Evolutionary conservation across 1,140 invertebrate species (phyloP).

Genomic region (Euura lappo): DNA sequence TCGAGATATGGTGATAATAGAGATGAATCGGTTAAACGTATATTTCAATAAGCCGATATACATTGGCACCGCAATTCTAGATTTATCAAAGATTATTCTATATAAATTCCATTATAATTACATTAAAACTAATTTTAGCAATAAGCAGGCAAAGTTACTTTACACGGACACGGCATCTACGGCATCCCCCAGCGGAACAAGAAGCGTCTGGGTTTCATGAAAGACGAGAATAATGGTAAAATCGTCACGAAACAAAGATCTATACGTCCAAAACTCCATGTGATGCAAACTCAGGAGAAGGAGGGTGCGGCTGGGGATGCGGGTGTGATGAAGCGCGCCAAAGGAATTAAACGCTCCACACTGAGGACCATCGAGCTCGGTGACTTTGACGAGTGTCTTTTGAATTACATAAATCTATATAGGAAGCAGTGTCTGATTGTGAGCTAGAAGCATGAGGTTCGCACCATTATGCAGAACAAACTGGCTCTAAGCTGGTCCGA

Average conservation of each 20-base stretch:
- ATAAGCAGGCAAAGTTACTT: constrained; percentile 25
- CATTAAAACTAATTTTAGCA: constrained; percentile 29
- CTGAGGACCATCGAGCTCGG: constrained; percentile 19
- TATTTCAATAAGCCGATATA: constrained; percentile 40
- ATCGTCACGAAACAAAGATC: constrained; percentile 39
- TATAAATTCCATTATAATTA: no score
- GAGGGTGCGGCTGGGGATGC: not conserved
- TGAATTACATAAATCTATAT: no score
- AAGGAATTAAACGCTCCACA: constrained; percentile 11
- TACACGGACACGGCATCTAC: constrained; percentile 38
- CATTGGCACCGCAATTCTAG: constrained; percentile 30
- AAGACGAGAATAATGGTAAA: constrained; percentile 18
- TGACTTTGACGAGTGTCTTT: constrained; percentile 9
- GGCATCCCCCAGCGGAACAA: constrained; percentile 8
- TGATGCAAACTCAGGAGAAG: constrained; percentile 23
- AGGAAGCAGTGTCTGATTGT: no score
- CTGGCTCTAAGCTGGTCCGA: not conserved
- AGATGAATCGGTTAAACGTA: constrained; percentile 27
- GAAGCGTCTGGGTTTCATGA: constrained; percentile 8
- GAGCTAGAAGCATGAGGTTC: no score
- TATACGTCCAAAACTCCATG: constrained; percentile 54
- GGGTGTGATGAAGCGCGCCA: constrained; percentile 22
- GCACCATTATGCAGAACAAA: no score
- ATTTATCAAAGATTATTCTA: no score
- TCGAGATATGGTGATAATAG: constrained; percentile 31